Conservation (phyloP, 1,140 invertebrate species). For the Philotrypesis tridentata region DNA sequence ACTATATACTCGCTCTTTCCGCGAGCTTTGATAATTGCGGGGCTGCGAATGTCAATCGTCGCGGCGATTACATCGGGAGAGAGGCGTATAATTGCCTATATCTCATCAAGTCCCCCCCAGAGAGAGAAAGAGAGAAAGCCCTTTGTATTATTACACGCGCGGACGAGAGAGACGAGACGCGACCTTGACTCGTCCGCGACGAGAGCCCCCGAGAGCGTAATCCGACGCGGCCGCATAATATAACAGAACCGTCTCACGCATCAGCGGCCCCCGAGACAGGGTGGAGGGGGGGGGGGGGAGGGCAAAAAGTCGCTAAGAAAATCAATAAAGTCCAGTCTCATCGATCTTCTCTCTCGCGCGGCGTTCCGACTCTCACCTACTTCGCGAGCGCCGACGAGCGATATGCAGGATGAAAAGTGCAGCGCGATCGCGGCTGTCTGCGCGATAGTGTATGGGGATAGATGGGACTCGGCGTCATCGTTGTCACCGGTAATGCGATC, state of each 20-base stretch:
- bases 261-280: too few relatives aligned
- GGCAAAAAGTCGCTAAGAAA: neutral
- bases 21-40: too few relatives aligned
- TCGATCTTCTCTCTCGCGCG: neutral
- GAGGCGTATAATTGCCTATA: too few relatives aligned
- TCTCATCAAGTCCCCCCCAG: too few relatives aligned
- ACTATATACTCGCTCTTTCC: too few relatives aligned
- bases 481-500: constrained; percentile 60
- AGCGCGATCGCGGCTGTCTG: neutral
- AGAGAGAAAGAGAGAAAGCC: too few relatives aligned
- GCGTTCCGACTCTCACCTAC: neutral
- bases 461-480: constrained; percentile 52
- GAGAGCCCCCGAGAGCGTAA: neutral
- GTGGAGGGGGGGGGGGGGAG: too few relatives aligned
- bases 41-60: neutral
- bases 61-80: too few relatives aligned
- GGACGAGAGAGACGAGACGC: too few relatives aligned
- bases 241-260: neutral
- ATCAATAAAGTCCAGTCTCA: neutral
- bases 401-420: neutral
- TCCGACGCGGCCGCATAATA: neutral
- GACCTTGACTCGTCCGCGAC: neutral
- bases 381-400: too few relatives aligned
- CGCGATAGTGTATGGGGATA: neutral
- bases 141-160: too few relatives aligned